phyloP scores from a whole-genome alignment of 2,797 vertebrate species.

The Lacerta viridis region DNA sequence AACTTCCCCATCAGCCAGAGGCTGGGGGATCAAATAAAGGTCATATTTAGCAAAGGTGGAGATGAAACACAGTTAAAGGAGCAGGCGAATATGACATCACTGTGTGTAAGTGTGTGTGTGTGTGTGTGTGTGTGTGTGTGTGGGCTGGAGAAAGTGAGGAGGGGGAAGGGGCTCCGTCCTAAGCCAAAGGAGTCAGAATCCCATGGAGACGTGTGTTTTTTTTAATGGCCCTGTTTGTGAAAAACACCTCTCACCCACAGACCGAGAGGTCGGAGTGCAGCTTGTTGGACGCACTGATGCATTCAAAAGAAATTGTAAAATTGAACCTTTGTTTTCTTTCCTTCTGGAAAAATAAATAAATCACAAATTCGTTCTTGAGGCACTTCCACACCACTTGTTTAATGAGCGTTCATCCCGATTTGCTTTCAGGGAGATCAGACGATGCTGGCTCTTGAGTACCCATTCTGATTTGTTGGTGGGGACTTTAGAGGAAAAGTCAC shows the following conservation, averaged over 20 bases:
- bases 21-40: conserved; percentile 79
- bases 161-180: not conserved
- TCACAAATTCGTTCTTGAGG: no score
- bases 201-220: no score
- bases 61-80: conserved; percentile 69
- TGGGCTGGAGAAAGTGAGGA: not conserved
- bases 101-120: conserved; percentile 47
- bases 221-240: conserved; percentile 71
- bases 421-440: no score
- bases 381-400: no score
- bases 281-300: conserved; percentile 63
- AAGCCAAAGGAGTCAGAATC: not conserved
- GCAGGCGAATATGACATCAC: conserved; percentile 72
- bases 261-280: conserved; percentile 67
- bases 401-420: no score
- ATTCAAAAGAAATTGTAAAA: conserved; percentile 67
- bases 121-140: conserved; percentile 45
- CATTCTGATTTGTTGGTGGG: no score
- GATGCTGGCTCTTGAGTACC: no score
- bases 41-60: conserved; percentile 89
- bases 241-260: conserved; percentile 61
- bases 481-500: no score
- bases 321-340: conserved; percentile 45
- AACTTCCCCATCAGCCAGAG: conserved; percentile 66
- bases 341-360: no score